A percentile compares a stretch with the other conserved stretches of the same genome.
Conservation (phyloP, 2,888 invertebrate genomes). For the Bimastos eiseni region DNA sequence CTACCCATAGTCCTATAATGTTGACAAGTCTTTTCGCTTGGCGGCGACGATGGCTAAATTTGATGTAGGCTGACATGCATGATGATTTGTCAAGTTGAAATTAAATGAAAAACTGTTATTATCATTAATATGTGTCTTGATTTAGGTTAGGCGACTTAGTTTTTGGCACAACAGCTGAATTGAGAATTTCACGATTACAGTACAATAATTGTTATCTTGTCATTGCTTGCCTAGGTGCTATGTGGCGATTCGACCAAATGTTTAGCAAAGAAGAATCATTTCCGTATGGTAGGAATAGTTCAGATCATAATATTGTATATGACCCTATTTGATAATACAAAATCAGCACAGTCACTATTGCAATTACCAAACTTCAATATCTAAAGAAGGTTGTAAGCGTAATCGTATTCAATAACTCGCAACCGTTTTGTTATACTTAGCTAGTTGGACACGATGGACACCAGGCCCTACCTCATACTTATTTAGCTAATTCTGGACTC, state of each 20-base stretch:
- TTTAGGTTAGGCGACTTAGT: not conserved
- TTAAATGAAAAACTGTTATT: too few species aligned
- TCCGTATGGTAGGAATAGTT: slow-evolving; percentile 33
- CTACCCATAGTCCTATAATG: too few species aligned
- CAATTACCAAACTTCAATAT: not conserved
- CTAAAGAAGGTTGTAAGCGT: not conserved
- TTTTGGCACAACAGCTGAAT: not conserved
- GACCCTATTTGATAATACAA: too few species aligned
- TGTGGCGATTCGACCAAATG: slow-evolving; percentile 31
- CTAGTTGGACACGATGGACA: too few species aligned
- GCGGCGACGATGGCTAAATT: too few species aligned
- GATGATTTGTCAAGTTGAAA: too few species aligned
- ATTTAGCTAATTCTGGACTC: too few species aligned
- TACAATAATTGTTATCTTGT: not conserved
- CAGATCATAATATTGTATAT: not conserved
- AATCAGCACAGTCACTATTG: not conserved
- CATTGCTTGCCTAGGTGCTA: slow-evolving; percentile 21
- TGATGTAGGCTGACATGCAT: too few species aligned
- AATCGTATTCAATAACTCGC: too few species aligned
- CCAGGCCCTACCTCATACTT: too few species aligned
- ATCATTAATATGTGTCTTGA: not conserved
- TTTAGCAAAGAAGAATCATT: slow-evolving; percentile 34
- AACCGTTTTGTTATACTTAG: not conserved
- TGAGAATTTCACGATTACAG: not conserved
- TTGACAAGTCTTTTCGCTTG: too few species aligned